Conservation (phyloP, 2,888 invertebrate genomes). For the Myopa tessellatipennis region DNA sequence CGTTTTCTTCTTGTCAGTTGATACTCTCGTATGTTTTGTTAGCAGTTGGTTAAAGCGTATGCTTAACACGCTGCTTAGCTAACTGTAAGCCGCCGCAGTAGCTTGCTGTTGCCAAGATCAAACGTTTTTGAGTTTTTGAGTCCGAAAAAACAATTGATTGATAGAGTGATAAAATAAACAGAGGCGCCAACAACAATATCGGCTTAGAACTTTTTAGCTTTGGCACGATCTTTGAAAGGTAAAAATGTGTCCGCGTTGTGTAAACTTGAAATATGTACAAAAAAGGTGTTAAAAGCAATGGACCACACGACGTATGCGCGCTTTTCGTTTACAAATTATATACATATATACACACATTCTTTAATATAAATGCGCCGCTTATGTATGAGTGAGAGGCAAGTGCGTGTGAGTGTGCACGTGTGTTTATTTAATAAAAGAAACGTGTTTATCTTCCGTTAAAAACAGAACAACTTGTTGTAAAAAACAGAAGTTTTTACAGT, state of each 20-base stretch:
- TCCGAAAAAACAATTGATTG: not conserved
- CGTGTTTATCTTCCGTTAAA: too few relatives aligned
- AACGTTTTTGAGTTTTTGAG: not conserved
- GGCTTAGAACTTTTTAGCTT: not conserved
- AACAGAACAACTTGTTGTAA: not conserved
- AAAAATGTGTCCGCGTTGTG: not conserved
- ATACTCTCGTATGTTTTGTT: not conserved
- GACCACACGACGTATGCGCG: conserved; percentile 16
- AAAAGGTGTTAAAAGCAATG: conserved; percentile 3
- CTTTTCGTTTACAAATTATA: not conserved
- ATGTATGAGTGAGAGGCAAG: not conserved
- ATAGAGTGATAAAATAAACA: not conserved
- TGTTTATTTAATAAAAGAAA: not conserved
- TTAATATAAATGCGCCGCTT: not conserved
- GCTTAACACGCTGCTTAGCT: not conserved
- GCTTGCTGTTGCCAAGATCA: conserved; percentile 7
- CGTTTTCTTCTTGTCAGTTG: not conserved
- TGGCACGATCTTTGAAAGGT: not conserved
- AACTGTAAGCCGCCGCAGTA: not conserved
- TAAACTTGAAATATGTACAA: not conserved
- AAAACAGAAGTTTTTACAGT: too few relatives aligned
- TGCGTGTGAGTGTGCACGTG: not conserved
- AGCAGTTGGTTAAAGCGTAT: conserved; percentile 4
- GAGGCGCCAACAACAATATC: not conserved
- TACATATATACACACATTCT: not conserved